Conservation (phyloP, 2,888 invertebrate genomes). For the Melieria picta region DNA sequence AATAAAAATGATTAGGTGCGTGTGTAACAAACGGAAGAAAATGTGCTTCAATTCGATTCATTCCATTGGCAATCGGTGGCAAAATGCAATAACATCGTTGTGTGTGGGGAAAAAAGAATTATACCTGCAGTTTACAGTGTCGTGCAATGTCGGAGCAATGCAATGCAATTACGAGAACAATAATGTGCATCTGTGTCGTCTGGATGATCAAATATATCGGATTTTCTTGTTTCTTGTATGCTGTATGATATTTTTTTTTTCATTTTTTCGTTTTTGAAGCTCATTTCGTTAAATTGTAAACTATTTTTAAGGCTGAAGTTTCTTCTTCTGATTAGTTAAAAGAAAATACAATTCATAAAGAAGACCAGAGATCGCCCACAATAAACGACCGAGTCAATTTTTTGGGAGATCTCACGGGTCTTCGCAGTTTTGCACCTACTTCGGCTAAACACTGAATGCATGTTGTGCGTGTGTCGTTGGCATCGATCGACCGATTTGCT, state of each 20-base stretch:
- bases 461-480: no score
- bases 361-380: no score
- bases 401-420: no score
- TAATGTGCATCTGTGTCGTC: constrained; percentile 2
- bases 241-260: constrained; percentile 7
- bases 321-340: no score
- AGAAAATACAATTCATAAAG: no score
- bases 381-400: no score
- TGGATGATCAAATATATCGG: constrained; percentile 2
- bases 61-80: not conserved
- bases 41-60: constrained; percentile 1
- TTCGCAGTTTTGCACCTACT: no score
- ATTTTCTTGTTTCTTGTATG: constrained; percentile 8
- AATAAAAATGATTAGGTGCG: not conserved
- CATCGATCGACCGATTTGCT: no score
- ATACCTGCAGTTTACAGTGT: constrained; percentile 3
- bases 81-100: constrained; percentile 16
- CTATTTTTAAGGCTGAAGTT: no score
- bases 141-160: not conserved
- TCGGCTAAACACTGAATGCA: no score
- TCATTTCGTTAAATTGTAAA: not conserved
- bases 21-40: constrained; percentile 4
- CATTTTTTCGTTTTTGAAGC: constrained; percentile 8
- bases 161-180: constrained; percentile 24
- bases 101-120: constrained; percentile 8